phyloP scores from a whole-genome alignment of 2,113 vertebrate genomes.

The Hirundichthys speculiger region DNA sequence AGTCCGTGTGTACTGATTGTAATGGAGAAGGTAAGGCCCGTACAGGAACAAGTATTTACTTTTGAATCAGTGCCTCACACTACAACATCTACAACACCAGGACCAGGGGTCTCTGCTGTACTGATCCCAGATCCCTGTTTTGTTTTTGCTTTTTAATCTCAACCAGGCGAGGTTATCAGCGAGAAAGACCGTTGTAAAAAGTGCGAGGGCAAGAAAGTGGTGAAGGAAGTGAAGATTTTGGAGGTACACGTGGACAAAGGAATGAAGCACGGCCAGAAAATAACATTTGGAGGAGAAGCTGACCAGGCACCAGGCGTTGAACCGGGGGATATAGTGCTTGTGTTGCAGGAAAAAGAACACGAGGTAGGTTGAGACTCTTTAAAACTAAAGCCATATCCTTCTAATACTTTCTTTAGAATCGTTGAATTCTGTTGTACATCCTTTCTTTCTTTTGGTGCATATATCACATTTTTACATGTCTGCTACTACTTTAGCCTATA shows the following conservation, averaged over 20 bases:
- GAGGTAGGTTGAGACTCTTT: constrained; percentile 81
- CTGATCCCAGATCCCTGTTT: not conserved
- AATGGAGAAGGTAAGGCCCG: constrained; percentile 90
- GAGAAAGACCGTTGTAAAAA: constrained; percentile 99
- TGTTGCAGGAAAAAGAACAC: constrained; percentile 96
- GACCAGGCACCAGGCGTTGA: constrained; percentile 97
- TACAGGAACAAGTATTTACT: not conserved
- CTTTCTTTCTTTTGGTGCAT: too few species aligned
- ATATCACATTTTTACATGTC: too few species aligned
- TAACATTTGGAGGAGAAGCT: constrained; percentile 96
- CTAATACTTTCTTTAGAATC: not conserved
- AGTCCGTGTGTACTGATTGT: constrained; percentile 97
- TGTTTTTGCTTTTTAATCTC: not conserved
- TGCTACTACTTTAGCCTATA: too few species aligned
- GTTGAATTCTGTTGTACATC: too few species aligned
- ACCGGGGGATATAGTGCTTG: constrained; percentile 95
- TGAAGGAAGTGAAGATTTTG: constrained; percentile 98
- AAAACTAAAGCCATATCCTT: not conserved
- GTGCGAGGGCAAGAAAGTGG: constrained; percentile 98
- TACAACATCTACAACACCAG: too few species aligned
- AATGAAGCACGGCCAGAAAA: constrained; percentile 98
- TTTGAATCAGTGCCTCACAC: not conserved
- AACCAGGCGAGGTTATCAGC: constrained; percentile 94
- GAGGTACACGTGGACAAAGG: constrained; percentile 99
- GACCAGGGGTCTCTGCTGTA: accelerated